phyloP scores from a whole-genome alignment of 2,113 vertebrate species.

The Onychostoma macrolepis region DNA sequence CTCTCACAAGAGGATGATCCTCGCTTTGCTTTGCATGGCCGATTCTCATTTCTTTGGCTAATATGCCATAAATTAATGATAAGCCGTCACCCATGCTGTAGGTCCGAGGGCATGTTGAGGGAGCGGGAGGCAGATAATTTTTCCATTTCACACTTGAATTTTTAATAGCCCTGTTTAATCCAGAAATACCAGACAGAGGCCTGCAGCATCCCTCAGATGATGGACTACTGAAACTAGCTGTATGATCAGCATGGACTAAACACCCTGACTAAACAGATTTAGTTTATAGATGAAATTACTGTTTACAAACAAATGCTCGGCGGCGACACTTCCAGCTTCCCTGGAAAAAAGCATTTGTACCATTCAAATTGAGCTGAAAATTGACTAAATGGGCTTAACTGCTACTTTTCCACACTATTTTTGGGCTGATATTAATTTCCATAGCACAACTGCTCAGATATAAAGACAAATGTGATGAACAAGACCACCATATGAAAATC shows the following conservation, averaged over 20 bases:
- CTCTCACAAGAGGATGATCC: conserved; percentile 37
- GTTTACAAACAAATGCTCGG: conserved; percentile 12
- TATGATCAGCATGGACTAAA: conserved; percentile 6
- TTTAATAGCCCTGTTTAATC: conserved; percentile 53
- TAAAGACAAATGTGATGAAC: not conserved
- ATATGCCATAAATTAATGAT: conserved; percentile 50
- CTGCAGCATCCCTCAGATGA: conserved; percentile 24
- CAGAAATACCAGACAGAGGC: conserved; percentile 24
- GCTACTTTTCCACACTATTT: not conserved
- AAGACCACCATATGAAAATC: not conserved
- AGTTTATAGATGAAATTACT: conserved; percentile 12
- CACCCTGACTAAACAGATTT: conserved; percentile 17
- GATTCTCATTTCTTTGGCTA: conserved; percentile 44
- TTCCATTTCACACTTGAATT: conserved; percentile 53
- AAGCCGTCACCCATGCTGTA: conserved; percentile 37
- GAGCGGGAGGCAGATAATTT: conserved; percentile 39
- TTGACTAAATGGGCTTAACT: not conserved
- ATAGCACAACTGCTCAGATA: not conserved
- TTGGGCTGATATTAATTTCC: not conserved
- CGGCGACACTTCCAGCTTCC: not conserved
- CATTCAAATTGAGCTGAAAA: conserved; percentile 10
- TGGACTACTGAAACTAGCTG: not conserved
- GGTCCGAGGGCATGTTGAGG: conserved; percentile 44
- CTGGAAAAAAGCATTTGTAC: not conserved
- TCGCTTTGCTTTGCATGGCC: conserved; percentile 31